phyloP scores from a whole-genome alignment of 2,113 vertebrate genomes.

The Pollachius pollachius region DNA sequence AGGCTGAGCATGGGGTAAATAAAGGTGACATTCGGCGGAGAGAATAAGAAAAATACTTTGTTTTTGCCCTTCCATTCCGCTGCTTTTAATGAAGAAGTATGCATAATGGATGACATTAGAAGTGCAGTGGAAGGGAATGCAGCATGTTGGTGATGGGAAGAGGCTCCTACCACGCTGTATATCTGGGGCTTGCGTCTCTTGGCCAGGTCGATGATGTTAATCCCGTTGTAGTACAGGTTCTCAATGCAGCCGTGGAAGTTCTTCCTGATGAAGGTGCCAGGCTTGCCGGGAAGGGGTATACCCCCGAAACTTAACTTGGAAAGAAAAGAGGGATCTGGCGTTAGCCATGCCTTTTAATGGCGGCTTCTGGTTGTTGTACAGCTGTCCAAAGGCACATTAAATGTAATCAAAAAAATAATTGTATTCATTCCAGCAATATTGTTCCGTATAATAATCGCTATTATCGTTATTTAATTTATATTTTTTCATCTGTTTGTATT shows the following conservation, averaged over 20 bases:
- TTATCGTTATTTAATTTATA: too few species aligned
- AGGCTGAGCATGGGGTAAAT: not conserved
- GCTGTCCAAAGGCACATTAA: too few species aligned
- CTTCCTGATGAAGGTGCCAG: slow-evolving; percentile 95
- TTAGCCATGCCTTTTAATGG: not conserved
- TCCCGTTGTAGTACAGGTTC: slow-evolving; percentile 97
- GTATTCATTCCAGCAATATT: too few species aligned
- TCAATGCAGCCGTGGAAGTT: slow-evolving; percentile 97
- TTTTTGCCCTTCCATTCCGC: not conserved
- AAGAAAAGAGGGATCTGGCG: slow-evolving; percentile 27
- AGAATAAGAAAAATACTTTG: not conserved
- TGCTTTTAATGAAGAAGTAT: not conserved
- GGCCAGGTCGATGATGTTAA: slow-evolving; percentile 94
- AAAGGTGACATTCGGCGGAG: not conserved
- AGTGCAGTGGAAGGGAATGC: not conserved
- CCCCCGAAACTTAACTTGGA: slow-evolving; percentile 95
- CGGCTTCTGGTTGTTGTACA: too few species aligned
- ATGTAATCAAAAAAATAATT: too few species aligned
- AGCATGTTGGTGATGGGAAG: not conserved
- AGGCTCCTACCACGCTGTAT: slow-evolving; percentile 79
- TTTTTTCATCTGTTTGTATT: too few species aligned
- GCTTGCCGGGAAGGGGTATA: slow-evolving; percentile 94
- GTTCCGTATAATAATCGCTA: too few species aligned
- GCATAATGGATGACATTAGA: not conserved
- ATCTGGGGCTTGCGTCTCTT: slow-evolving; percentile 89